These are phyloP conservation scores for Spheniscus mendiculus DNA, from an alignment of 2,113 vertebrate species.

Conservation along the genomic window DNA sequence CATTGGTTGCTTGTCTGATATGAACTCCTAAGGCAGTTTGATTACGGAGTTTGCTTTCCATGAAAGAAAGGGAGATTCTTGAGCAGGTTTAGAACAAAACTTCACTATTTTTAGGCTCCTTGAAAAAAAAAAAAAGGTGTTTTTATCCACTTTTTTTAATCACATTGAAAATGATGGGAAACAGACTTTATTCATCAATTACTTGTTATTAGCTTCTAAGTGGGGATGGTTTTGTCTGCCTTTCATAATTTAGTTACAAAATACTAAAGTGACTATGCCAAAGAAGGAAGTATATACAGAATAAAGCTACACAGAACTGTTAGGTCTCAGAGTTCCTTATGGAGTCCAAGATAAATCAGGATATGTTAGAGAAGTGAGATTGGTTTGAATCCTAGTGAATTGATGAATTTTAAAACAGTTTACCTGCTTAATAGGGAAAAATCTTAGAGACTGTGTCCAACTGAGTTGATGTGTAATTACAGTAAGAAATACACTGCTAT, in stretches of 20 bases:
- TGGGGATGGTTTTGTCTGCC: neutral
- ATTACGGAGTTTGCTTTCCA: neutral
- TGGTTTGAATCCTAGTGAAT: neutral
- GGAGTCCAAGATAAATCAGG: neutral
- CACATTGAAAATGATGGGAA: neutral
- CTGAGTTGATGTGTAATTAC: neutral
- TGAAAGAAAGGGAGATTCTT: neutral
- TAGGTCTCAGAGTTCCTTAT: neutral
- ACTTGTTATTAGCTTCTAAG: neutral
- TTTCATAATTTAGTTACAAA: neutral
- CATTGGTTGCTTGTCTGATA: neutral
- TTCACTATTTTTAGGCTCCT: neutral
- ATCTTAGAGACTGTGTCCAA: neutral
- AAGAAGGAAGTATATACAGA: neutral
- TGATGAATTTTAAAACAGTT: neutral
- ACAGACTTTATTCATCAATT: neutral
- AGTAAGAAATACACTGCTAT: neutral
- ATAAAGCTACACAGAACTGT: neutral
- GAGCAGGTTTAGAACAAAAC: neutral
- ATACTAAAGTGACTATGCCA: neutral
- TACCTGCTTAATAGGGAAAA: neutral
- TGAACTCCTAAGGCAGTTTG: neutral
- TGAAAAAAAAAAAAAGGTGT: no score
- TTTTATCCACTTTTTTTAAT: neutral
- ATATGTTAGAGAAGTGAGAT: neutral